phyloP scores from a whole-genome alignment of 2,797 vertebrate species.

The Pipistrellus pipistrellus region DNA sequence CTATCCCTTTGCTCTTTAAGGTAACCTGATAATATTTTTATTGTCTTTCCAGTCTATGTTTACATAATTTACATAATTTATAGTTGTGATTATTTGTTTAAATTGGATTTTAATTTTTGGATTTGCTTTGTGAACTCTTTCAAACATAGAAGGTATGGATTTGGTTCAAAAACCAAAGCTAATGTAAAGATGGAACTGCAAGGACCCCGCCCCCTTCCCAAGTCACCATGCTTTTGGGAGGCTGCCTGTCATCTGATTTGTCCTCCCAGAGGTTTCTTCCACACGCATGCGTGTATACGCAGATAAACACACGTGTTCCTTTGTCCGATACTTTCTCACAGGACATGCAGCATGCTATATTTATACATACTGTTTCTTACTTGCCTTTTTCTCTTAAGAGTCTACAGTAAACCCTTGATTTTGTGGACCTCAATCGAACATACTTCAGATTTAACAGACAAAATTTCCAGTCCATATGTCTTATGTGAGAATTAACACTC shows the following conservation, averaged over 20 bases:
- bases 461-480: too few relatives aligned
- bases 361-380: not conserved
- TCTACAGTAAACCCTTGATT: too few relatives aligned
- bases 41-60: not conserved
- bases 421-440: too few relatives aligned
- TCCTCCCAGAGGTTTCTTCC: not conserved
- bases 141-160: not conserved
- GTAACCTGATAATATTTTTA: not conserved
- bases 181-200: not conserved
- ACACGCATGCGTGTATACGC: not conserved
- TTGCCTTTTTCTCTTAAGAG: not conserved
- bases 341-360: not conserved
- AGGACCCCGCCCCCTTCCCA: not conserved
- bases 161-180: constrained; percentile 7
- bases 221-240: not conserved
- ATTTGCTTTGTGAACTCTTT: not conserved
- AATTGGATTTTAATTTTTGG: not conserved
- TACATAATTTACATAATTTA: not conserved
- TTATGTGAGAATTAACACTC: too few relatives aligned
- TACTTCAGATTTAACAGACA: too few relatives aligned
- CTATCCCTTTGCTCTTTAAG: not conserved
- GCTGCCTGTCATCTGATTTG: not conserved
- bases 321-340: not conserved
- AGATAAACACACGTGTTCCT: not conserved
- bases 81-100: not conserved